Conservation (phyloP, 2,888 invertebrate species). For the Agriopis leucophaearia region DNA sequence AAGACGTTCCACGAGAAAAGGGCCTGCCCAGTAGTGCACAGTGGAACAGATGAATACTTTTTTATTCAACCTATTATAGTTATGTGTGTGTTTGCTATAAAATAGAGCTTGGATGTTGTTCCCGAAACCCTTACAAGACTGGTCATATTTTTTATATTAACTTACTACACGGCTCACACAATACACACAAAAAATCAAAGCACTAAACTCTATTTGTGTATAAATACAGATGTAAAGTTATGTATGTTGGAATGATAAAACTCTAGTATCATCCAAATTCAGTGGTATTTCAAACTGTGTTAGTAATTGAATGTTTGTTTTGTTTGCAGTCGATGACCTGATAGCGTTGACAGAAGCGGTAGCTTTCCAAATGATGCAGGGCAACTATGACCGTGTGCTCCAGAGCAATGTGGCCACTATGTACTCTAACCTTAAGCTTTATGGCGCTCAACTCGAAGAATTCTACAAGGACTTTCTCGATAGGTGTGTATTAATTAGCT, state of each 20-base stretch:
- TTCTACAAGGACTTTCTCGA: slow-evolving; percentile 95
- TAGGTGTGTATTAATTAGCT: slow-evolving; percentile 69
- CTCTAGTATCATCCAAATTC: no score
- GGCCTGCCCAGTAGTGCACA: no score
- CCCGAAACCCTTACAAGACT: neutral
- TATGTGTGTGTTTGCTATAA: neutral
- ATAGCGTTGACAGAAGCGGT: slow-evolving; percentile 94
- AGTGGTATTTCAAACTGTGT: neutral
- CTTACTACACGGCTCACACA: neutral
- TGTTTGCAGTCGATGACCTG: slow-evolving; percentile 91
- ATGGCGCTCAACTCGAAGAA: slow-evolving; percentile 93
- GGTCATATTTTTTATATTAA: neutral
- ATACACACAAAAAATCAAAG: neutral
- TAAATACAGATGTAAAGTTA: neutral
- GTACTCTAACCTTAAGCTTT: slow-evolving; percentile 93
- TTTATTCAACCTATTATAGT: neutral
- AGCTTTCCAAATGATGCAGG: slow-evolving; percentile 91
- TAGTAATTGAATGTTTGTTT: slow-evolving; percentile 1
- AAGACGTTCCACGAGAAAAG: no score
- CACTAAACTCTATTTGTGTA: slow-evolving; percentile 4
- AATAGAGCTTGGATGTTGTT: neutral
- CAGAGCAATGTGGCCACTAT: slow-evolving; percentile 92
- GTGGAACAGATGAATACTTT: neutral
- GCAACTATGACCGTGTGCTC: slow-evolving; percentile 89
- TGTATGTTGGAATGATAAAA: neutral